phyloP scores from a whole-genome alignment of 2,113 vertebrate species.

The Microtus oregoni region DNA sequence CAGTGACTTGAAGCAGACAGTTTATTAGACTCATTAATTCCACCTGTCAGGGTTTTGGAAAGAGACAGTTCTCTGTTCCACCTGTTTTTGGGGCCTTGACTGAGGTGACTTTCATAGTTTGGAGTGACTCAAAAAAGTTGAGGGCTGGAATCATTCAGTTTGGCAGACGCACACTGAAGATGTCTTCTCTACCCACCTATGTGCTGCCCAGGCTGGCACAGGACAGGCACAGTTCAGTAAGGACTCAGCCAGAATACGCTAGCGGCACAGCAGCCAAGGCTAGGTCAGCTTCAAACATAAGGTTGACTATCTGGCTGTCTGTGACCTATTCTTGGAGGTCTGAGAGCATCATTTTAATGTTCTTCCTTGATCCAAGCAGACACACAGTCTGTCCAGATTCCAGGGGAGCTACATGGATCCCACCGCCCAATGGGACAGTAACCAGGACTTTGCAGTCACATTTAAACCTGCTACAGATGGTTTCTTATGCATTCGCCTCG shows the following conservation, averaged over 20 bases:
- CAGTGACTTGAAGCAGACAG: neutral
- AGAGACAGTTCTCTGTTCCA: neutral
- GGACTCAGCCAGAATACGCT: neutral
- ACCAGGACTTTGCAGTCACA: neutral
- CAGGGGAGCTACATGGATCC: neutral
- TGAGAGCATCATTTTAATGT: neutral
- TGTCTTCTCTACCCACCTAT: neutral
- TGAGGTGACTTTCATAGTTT: neutral
- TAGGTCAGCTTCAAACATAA: neutral
- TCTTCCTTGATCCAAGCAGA: conserved; percentile 30
- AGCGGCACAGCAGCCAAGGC: neutral
- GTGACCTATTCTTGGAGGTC: neutral
- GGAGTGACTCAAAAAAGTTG: neutral
- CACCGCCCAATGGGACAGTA: neutral
- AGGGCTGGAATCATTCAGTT: neutral
- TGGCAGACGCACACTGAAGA: neutral
- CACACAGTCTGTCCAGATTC: neutral
- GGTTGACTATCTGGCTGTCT: neutral
- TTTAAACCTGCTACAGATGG: neutral
- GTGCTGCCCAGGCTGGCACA: neutral
- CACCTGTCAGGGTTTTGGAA: conserved; percentile 24
- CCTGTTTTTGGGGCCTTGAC: neutral
- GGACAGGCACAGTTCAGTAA: neutral
- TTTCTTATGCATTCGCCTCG: neutral
- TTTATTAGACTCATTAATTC: conserved; percentile 48